Base-by-base conservation (phyloP, 2,113 vertebrate species). In the Bufo bufo region DNA sequence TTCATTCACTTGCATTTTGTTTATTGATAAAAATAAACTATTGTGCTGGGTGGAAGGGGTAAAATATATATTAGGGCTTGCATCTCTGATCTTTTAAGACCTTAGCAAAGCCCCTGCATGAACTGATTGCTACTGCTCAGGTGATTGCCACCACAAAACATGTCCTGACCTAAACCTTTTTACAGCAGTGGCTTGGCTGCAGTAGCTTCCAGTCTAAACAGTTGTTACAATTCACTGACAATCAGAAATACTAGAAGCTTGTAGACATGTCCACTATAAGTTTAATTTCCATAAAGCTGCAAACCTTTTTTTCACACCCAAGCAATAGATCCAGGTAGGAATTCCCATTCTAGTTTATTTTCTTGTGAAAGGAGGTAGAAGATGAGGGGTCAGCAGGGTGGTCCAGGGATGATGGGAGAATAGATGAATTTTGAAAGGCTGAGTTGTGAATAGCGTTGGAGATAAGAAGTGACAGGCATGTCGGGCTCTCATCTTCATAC, bases 391-490 rank as follows among this genome's bases (percentile, higher is more conserved):
- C 3, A 54, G 78, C 56, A 1, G 56, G 78, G 54, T 81, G 56
- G 78, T 59, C 78, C 23, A 4, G 52, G 78, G 54, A 80, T 59
- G 23, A 59, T 59, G 72, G 33, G 33, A 33, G 33, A 33, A 33
- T 45, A 19, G 72, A 75, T 75, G 45, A 75, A 75, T 50, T 59
- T 43, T 59, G 56, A 81, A 17, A 61, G 56, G 54, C 8, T 80
- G 20, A 79, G 20, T 23, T 79, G 66, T 61, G 65, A 88, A 54
- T 56, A 56, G 77, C 16, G 17, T 3, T 45, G 71, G 79, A 63
- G 87, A 86, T 82, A 63, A 23, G 49, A 43, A 63, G 85, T 63
- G 89, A 86, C 86, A 89, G 84, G 87, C 84, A 71, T 88, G 59
- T 23, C 11, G 43, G 77, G 56, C 77, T 74, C 77, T 74, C 52